Conservation (phyloP, 2,113 vertebrate species). For the Rousettus leschenaultii region DNA sequence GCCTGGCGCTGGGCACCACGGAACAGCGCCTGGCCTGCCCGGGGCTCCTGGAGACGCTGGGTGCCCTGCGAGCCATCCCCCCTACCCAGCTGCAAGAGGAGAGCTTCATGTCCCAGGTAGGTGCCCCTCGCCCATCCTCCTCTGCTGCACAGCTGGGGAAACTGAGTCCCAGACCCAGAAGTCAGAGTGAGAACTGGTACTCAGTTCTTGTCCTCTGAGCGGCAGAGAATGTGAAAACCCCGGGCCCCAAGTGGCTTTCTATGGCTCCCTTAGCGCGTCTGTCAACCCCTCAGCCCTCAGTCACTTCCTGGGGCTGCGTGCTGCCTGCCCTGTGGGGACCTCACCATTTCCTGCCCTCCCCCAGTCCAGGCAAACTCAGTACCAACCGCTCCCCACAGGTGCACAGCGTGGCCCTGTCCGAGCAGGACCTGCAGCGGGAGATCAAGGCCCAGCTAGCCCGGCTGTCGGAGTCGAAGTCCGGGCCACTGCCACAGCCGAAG, state of each 20-base stretch:
- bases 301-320: constrained; percentile 61
- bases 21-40: constrained; percentile 85
- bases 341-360: constrained; percentile 26
- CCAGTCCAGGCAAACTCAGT: background rate
- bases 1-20: constrained; percentile 84
- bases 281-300: constrained; percentile 44
- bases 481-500: constrained; percentile 84
- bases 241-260: background rate
- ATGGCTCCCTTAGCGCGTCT: background rate
- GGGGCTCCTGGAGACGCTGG: constrained; percentile 91
- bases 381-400: constrained; percentile 78
- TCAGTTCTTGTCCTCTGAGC: background rate
- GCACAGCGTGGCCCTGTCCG: constrained; percentile 84
- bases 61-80: constrained; percentile 85
- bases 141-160: background rate
- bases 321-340: background rate
- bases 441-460: constrained; percentile 82
- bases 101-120: constrained; percentile 87
- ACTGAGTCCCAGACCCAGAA: background rate
- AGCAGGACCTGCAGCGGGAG: constrained; percentile 84
- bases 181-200: background rate
- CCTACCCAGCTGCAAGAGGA: constrained; percentile 83
- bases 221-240: background rate
- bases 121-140: background rate
- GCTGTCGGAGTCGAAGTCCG: constrained; percentile 81